phyloP scores from a whole-genome alignment of 2,888 invertebrate species.

The Microctonus hyperodae region DNA sequence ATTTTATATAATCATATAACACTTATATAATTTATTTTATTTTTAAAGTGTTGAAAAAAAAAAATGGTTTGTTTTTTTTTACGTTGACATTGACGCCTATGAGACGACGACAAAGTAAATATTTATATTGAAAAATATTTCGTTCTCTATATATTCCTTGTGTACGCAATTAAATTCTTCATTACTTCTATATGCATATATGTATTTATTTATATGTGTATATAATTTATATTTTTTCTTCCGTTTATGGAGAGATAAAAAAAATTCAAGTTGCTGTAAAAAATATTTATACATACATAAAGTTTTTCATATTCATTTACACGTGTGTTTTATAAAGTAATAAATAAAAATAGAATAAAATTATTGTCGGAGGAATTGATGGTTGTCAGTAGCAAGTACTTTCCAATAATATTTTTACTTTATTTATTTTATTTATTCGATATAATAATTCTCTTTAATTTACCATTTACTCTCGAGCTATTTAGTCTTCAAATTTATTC shows the following conservation, averaged over 20 bases:
- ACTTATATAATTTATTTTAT: background rate
- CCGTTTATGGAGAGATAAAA: too few species aligned
- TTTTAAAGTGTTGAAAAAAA: slow-evolving; percentile 8
- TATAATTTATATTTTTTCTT: too few species aligned
- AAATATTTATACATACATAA: too few species aligned
- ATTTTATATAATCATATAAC: background rate
- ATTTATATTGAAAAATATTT: background rate
- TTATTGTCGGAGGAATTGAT: slow-evolving; percentile 7
- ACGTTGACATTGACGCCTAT: background rate
- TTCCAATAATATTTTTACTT: background rate
- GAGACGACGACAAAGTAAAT: background rate
- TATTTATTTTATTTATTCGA: background rate
- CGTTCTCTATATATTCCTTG: background rate
- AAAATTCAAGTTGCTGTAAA: too few species aligned
- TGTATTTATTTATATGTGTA: too few species aligned
- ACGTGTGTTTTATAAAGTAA: background rate
- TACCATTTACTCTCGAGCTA: too few species aligned
- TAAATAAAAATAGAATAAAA: background rate
- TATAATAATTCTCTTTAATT: background rate
- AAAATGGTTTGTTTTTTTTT: background rate
- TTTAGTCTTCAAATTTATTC: background rate
- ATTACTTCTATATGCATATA: background rate
- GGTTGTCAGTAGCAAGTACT: background rate
- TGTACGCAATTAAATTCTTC: background rate
- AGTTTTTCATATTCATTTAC: too few species aligned